Evolutionary conservation across 37 sponge, comb jelly and placozoan species (phyloP).

Genomic region (Ianthella basta): DNA sequence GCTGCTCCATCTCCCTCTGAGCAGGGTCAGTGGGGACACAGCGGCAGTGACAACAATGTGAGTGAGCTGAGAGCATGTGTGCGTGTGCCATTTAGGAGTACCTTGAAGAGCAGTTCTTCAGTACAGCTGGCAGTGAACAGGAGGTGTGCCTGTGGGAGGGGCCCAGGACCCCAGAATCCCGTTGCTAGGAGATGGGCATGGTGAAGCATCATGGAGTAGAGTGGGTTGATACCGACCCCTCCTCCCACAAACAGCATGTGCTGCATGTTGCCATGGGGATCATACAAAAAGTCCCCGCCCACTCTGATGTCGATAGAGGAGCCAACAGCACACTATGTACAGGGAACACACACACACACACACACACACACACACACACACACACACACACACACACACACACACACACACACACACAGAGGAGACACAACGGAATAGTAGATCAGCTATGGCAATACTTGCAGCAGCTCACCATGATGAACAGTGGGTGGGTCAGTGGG

Average conservation of each 20-base stretch:
- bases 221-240: conserved; percentile 87
- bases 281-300: conserved; percentile 78
- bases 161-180: neutral
- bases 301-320: conserved; percentile 54
- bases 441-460: no score
- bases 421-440: no score
- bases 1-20: conserved; percentile 6
- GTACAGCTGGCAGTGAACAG: conserved; percentile 58
- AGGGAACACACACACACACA: neutral
- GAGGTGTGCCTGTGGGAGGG: conserved; percentile 44
- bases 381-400: no score
- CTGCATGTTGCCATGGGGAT: conserved; percentile 22
- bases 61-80: neutral
- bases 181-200: conserved; percentile 28
- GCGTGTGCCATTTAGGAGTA: conserved; percentile 6
- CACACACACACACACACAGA: no score
- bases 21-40: neutral
- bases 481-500: no score
- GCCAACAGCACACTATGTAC: conserved; percentile 58
- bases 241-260: conserved; percentile 74
- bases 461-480: no score
- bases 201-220: conserved; percentile 74
- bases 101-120: conserved; percentile 74
- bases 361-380: no score
- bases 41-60: neutral